Evolutionary conservation across 2,888 invertebrate genomes (phyloP).

Genomic region (Hypomecis punctinalis): DNA sequence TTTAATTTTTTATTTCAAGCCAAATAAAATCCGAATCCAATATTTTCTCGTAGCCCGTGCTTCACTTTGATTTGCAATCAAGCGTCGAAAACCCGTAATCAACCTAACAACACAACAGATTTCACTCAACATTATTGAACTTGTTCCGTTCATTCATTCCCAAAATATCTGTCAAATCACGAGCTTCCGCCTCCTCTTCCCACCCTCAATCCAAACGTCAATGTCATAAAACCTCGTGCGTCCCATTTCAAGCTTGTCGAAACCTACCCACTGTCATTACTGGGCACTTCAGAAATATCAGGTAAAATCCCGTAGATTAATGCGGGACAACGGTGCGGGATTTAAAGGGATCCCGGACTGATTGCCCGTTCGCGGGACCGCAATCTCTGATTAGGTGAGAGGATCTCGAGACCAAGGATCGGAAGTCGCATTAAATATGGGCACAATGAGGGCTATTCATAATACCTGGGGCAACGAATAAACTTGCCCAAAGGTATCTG

Average conservation of each 20-base stretch:
- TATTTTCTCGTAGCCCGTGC: too few species aligned
- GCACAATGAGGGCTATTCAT: slow-evolving; percentile 22
- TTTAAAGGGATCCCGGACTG: slow-evolving; percentile 40
- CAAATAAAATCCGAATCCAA: too few species aligned
- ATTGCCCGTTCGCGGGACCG: slow-evolving; percentile 40
- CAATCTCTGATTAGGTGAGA: slow-evolving; percentile 33
- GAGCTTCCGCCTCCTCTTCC: background rate
- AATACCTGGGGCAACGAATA: slow-evolving; percentile 13
- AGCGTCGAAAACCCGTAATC: background rate
- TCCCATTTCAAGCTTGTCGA: slow-evolving; percentile 12
- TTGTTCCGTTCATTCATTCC: slow-evolving; percentile 7
- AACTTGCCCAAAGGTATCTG: background rate
- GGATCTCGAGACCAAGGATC: slow-evolving; percentile 11
- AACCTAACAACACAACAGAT: background rate
- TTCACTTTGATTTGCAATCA: too few species aligned
- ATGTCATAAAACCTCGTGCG: slow-evolving; percentile 14
- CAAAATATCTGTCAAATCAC: slow-evolving; percentile 28
- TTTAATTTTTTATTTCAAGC: too few species aligned
- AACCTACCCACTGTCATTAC: slow-evolving; percentile 19
- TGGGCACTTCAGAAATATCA: slow-evolving; percentile 30
- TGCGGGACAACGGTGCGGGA: slow-evolving; percentile 38
- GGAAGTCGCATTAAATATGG: slow-evolving; percentile 26
- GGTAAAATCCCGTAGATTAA: slow-evolving; percentile 45
- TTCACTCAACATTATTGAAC: slow-evolving; percentile 6
- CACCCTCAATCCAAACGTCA: slow-evolving; percentile 1